Conservation (phyloP, 2,797 vertebrate species). For the Rhynchotus rufescens region DNA sequence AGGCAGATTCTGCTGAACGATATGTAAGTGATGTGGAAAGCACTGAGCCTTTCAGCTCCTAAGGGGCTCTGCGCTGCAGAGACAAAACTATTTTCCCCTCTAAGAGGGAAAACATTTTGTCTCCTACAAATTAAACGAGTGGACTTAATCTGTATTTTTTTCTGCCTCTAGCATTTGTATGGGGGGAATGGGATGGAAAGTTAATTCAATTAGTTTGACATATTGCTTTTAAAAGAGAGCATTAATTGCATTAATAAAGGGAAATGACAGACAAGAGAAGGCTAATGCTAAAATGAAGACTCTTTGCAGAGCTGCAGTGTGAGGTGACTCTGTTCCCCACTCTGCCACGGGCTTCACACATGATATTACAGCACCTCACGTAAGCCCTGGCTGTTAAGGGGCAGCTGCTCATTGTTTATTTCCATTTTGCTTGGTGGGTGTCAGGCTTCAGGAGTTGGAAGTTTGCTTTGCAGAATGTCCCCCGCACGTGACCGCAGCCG, state of each 20-base stretch:
- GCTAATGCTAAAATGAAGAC: neutral
- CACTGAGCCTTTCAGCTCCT: neutral
- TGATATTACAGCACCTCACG: neutral
- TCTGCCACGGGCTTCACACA: neutral
- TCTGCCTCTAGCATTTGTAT: neutral
- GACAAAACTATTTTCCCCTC: neutral
- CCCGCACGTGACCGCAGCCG: neutral
- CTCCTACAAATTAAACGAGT: neutral
- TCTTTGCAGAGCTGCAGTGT: neutral
- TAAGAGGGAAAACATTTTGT: neutral
- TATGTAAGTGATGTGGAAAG: neutral
- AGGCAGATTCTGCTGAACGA: neutral
- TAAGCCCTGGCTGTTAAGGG: conserved; percentile 11
- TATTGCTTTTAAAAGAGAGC: neutral
- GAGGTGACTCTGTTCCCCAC: neutral
- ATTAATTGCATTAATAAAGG: neutral
- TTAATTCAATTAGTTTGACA: neutral
- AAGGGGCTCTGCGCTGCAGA: neutral
- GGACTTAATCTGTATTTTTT: neutral
- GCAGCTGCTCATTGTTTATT: conserved; percentile 52
- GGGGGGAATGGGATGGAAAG: neutral
- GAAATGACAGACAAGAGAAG: neutral
- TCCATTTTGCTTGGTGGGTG: neutral
- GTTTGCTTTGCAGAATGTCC: neutral
- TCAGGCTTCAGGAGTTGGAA: conserved; percentile 18